Base-by-base conservation (phyloP, 2,113 vertebrate genomes). In the Sphyrna mokarran region DNA sequence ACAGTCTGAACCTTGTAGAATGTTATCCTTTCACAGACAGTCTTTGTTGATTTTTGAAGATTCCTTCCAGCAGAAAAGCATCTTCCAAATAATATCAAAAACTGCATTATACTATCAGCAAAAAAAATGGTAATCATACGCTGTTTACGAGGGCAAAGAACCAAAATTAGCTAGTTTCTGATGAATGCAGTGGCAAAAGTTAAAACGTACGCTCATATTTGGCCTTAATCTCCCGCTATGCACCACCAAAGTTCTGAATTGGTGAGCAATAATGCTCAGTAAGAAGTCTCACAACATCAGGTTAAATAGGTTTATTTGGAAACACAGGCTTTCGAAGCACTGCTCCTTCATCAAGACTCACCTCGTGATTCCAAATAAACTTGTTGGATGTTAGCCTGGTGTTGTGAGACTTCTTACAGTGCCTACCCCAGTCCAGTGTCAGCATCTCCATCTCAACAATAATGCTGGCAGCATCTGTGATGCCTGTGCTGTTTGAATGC, bases 61-160 rank as follows among this genome's bases (percentile, higher is more conserved):
- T 76, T 76, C 68, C 37, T 72, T 72, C 94, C 69, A 95, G 69
- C 40, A 76, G 9, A 95, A 95, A 69, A 43, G 37, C 20, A 72
- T 48, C 40, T 76, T 43, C 94, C 13, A 95, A 76, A 72, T 54
- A 72, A 33, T 70, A 72, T 54, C 40, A 95, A 72, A 95, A 70
- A 72, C 33, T 66, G 61, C 40, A 29, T 95, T 95, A 54, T 95
- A 95, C 63, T 72, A 29, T 95, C 26, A 72, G 68, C 68, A 70
- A 48, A 76, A 48, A 76, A 54, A 33, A 70, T 23, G 14, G 94
- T 1, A 66, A 76, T 76, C 94, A 72, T 54, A 69, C 33, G 68
- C 68, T 95, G 94, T 95, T 95, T 76, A 95, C 26, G 37, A 95
- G 61, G 37, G 61, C n/a, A 68, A 93, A 93, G 89, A 93, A 66